Base-by-base conservation (phyloP, 2,797 vertebrate genomes). In the Podargus strigoides region DNA sequence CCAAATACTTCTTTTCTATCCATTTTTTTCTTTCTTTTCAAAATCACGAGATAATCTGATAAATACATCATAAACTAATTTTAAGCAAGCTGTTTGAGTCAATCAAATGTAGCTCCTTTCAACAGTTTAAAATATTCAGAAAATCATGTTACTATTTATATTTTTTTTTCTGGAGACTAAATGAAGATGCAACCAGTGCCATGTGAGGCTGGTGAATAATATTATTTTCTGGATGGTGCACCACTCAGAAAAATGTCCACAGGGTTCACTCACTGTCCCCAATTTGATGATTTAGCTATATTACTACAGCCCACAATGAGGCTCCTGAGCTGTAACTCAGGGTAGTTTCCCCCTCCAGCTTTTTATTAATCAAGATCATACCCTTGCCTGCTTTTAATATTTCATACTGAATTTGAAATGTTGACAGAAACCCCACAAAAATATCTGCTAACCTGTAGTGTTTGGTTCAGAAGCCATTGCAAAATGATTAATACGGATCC, bases 381-480 rank as follows among this genome's bases (percentile, higher is more conserved):
- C 12, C 13, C 9, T 55, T 39, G 15, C n/a, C 20, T 0, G 0
- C 16, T 83, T 87, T 81, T 69, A 3, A 0, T 36, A 36, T 78
- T 88, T 89, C 55, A n/a, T n/a, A 44, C 6, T 17, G 12, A 64
- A 37, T 91, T 88, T 78, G 1, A 12, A 64, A 44, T 15, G 15
- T 34, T 79, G 70, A 53, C 37, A 53, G 47, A 39, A 95, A 90
- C 6, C 4, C 0, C 14, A 50, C 37, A 46, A 70, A 90, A 86
- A 76, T 59, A 64, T 8, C 39, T 36, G 4, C n/a, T 56, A 69
- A 26, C 23, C 20, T 49, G 9, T 68, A 80, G 36, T 32, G 46
- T 52, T 91, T 68, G 24, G 26, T 74, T 37, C 24, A 62, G 42
- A 85, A 95, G 6, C 3, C 44, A 46, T 13, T 23, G 17, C 1